These are phyloP conservation scores for Venustoraphidia nigricollis DNA, from an alignment of 2,888 invertebrate genomes.

Conservation along the genomic window DNA sequence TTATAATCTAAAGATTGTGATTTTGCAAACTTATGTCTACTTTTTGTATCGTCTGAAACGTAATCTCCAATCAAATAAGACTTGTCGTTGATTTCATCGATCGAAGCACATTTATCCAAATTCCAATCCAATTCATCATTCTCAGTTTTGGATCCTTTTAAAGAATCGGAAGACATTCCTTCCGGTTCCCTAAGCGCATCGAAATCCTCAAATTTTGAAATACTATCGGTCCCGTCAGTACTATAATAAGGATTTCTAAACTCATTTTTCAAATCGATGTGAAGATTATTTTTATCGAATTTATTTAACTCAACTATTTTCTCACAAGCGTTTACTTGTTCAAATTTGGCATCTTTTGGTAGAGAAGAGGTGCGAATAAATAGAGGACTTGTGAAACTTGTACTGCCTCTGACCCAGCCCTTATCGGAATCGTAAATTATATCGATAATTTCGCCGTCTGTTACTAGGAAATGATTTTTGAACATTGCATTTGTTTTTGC, in stretches of 20 bases:
- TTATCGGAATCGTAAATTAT: constrained; percentile 31
- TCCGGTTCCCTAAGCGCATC: no score
- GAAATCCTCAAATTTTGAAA: background rate
- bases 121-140: no score
- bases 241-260: constrained; percentile 2
- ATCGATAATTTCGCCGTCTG: constrained; percentile 28
- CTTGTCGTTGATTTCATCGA: no score
- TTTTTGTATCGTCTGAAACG: no score
- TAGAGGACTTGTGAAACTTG: constrained; percentile 2
- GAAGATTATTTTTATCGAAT: background rate
- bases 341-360: background rate
- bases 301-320: background rate
- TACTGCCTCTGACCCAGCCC: constrained; percentile 22
- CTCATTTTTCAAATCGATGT: background rate
- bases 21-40: no score
- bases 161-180: no score
- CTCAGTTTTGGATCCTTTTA: no score
- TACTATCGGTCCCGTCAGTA: background rate
- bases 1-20: no score
- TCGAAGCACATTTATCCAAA: no score
- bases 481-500: background rate
- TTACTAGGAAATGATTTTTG: constrained; percentile 26
- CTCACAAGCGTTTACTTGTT: background rate
- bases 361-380: background rate
- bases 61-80: no score